Conservation (phyloP, 2,113 vertebrate genomes). For the Chelonoidis abingdonii region DNA sequence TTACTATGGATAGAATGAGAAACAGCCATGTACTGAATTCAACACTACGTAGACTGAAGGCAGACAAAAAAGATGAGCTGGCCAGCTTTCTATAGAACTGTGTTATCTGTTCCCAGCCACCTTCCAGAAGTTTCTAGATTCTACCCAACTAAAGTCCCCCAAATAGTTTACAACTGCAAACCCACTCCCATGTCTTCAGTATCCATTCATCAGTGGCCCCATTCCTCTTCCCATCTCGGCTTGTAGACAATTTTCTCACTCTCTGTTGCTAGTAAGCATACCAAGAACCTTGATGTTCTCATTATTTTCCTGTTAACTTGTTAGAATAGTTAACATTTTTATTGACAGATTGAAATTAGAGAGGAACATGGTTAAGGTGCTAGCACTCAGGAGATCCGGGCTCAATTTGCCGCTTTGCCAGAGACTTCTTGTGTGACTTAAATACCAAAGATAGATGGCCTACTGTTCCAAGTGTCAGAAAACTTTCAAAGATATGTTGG, state of each 20-base stretch:
- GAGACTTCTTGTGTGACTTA: neutral
- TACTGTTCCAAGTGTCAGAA: neutral
- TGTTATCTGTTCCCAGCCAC: neutral
- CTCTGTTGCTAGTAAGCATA: neutral
- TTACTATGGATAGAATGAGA: neutral
- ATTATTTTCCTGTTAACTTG: neutral
- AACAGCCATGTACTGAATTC: neutral
- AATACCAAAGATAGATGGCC: neutral
- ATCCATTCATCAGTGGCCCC: neutral
- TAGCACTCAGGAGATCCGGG: neutral
- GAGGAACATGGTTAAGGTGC: neutral
- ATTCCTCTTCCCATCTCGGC: neutral
- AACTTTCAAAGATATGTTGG: neutral
- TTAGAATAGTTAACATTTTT: neutral
- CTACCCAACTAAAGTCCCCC: neutral
- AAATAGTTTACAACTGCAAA: neutral
- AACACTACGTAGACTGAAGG: neutral
- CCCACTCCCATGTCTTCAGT: neutral
- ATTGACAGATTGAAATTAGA: neutral
- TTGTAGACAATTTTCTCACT: neutral
- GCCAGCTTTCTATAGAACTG: neutral
- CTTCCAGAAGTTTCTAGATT: neutral
- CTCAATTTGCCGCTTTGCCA: neutral
- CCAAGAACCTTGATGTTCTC: neutral
- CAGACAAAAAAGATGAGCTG: neutral